Base-by-base conservation (phyloP, 2,888 invertebrate genomes). In the Idaea aversata region DNA sequence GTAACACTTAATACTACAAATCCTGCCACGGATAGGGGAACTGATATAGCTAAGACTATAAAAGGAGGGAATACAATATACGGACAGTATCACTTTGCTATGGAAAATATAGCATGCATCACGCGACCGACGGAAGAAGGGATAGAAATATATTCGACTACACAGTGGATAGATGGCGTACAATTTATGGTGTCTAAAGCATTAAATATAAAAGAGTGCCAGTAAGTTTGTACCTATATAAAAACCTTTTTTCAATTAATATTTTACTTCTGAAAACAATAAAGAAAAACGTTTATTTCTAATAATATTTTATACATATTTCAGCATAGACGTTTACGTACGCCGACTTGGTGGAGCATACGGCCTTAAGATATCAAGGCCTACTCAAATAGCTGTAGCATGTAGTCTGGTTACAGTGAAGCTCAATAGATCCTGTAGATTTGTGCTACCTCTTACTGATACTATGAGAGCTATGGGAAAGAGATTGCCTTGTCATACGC, bases 351-450 rank as follows among this genome's bases (percentile, higher is more conserved):
- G 90, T 0, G 90, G 90, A 34, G 85, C 75, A 4, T 98, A 95
- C 77, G 98, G 98, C 0, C 93, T 93, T 0, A 98, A 98, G 86
- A 94, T 96, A 70, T 93, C 94, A 0, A 91, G 96, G 57, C 85
- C 93, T 10, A 78, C 86, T 5, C 90, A 94, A 64, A 79, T 94
- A 5, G 93, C 95, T 5, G 62, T 75, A 25, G 70, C 73, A 4
- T 71, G 75, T 59, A 68, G 71, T 59, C 78, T 97, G 16, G 96
- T 95, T 0, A 94, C 95, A 0, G 83, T 93, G 71, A 93, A 94
- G 70, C 83, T 95, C 3, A 93, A 94, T 78, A 84, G 86, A 63
- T 96, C 96, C 0, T 95, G 96, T 4, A 93, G 95, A 66, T 88
- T 97, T 67, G 89, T 94, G 61, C 80, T 96, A 82, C 90, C 95